These are phyloP conservation scores for Iselma pallidipennis DNA, from an alignment of 2,888 invertebrate species.

Conservation along the genomic window DNA sequence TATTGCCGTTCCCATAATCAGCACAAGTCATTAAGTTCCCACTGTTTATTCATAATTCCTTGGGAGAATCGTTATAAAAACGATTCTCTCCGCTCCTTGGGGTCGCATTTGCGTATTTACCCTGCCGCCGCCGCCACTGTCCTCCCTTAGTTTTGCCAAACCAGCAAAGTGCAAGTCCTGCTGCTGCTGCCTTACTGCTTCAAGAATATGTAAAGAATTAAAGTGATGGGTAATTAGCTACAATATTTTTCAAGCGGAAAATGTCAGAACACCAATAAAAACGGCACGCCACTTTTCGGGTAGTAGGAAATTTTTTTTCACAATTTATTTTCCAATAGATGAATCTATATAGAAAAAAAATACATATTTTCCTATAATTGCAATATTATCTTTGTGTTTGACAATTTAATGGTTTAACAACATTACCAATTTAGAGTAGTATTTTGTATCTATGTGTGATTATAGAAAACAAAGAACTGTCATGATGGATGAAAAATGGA, in stretches of 20 bases:
- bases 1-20: constrained; percentile 55
- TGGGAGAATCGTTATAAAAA: constrained; percentile 38
- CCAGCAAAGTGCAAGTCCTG: constrained; percentile 46
- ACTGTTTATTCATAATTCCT: constrained; percentile 56
- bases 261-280: constrained; percentile 62
- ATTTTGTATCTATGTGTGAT: too few species aligned
- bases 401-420: background rate
- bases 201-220: constrained; percentile 49
- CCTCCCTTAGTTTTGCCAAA: constrained; percentile 10
- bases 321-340: background rate
- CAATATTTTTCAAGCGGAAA: constrained; percentile 56
- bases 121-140: constrained; percentile 23
- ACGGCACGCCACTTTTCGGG: constrained; percentile 55
- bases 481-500: background rate
- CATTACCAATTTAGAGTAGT: background rate
- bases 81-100: constrained; percentile 27
- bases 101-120: constrained; percentile 34
- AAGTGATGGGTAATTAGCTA: constrained; percentile 57
- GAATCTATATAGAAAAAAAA: too few species aligned
- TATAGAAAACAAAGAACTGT: background rate
- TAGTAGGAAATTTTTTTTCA: constrained; percentile 34
- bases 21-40: constrained; percentile 56
- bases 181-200: constrained; percentile 25
- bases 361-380: background rate
- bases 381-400: too few species aligned